Base-by-base conservation (phyloP, 1,140 invertebrate genomes). In the Drosophila serrata region DNA sequence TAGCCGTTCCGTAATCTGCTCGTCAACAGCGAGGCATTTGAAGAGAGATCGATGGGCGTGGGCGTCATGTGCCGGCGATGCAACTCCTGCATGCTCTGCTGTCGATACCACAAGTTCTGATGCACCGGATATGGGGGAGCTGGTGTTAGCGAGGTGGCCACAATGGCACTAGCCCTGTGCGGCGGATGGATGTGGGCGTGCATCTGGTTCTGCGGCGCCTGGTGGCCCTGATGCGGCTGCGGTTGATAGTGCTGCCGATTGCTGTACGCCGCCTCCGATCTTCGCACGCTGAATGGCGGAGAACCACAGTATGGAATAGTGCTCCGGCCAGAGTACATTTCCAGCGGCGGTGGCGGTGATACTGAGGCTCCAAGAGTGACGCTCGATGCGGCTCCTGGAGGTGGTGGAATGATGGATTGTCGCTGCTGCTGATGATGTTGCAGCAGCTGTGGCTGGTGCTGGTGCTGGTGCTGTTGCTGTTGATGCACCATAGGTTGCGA, bases 71-170 rank as follows among this genome's bases (percentile, higher is more conserved):
- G 92, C n/a, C 91, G 91, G 11, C 91, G 87, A 65, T 92, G 92
- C 29, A 92, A 46, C 76, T 92, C 92, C 62, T 96, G 95, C 87
- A 95, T 94, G 60, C 95, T 95, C 74, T 96, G 96, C 79, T 96
- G 96, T 6, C 95, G 94, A 59, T 95, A 94, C 95, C 96, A 96
- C 22, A 97, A 91, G 73, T 95, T 94, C 82, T 96, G 95, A 90
- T 96, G 96, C 9, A 96, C 93, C 29, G 96, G 94, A 93, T 96
- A 95, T 46, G 96, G 95, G 70, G 96, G 95, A 75, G 91, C 86
- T 0, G 86, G 84, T 17, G 82, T 90, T 24, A 86, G 35, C 8
- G 86, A 90, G 0, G 85, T 90, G 1, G 86, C 67, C 35, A 90
- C 86, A 37, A 90, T 86, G 6, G 86, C 86, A 15, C 75, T 75